A percentile compares a stretch with the other conserved stretches of the same genome.
These are phyloP conservation scores for Rhea americana DNA, from an alignment of 2,113 vertebrate genomes.

Conservation along the genomic window DNA sequence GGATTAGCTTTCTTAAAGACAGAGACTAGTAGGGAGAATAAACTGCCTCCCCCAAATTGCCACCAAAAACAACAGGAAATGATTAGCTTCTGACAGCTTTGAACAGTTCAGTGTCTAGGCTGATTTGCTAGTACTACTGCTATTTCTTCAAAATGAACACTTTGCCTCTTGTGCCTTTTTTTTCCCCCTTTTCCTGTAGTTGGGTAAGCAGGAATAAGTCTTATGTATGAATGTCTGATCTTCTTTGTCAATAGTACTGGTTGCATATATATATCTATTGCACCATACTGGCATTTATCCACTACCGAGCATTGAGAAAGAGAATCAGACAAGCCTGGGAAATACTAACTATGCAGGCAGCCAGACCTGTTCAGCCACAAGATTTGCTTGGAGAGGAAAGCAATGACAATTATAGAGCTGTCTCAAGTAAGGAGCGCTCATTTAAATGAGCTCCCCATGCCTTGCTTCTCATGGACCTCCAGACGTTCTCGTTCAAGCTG, in stretches of 20 bases:
- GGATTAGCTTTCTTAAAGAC: not conserved
- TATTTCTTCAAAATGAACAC: not conserved
- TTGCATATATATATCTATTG: conserved; percentile 7
- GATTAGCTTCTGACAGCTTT: not conserved
- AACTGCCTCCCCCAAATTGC: not conserved
- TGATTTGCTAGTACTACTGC: not conserved
- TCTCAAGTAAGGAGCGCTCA: not conserved
- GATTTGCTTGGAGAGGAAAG: not conserved
- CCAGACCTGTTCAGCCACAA: not conserved
- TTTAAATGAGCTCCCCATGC: fast-evolving
- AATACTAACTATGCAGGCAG: not conserved
- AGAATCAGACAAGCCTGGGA: not conserved
- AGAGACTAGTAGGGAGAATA: not conserved
- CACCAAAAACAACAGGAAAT: conserved; percentile 2
- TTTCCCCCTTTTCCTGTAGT: not conserved
- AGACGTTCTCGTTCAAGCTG: fast-evolving
- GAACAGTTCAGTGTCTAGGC: not conserved
- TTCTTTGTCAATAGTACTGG: not conserved
- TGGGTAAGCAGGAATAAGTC: not conserved
- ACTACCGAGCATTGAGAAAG: conserved; percentile 3
- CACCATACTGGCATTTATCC: conserved; percentile 7
- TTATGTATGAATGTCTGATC: not conserved
- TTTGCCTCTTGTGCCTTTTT: not conserved
- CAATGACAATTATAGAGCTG: not conserved
- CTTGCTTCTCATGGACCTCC: fast-evolving